Base-by-base conservation (phyloP, 2,797 vertebrate species). In the Emydoidea blandingii region DNA sequence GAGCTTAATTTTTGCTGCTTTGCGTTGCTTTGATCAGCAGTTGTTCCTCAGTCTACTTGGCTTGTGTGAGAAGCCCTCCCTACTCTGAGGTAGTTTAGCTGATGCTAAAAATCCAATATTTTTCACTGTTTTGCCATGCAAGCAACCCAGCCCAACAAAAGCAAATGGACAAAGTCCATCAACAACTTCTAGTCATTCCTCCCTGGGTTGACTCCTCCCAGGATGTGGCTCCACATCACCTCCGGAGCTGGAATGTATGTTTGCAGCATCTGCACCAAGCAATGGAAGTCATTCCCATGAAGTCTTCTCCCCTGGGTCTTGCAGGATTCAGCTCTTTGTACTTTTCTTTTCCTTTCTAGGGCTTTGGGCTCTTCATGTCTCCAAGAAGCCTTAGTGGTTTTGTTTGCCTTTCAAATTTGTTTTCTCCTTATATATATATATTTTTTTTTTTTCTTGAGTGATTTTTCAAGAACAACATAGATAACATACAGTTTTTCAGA, bases 1-100 rank as follows among this genome's bases (percentile, higher is more conserved):
- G 85, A 91, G 62, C 56, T 68, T 89, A 85, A 94, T 96, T 95
- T 53, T 27, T 88, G 87, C 83, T 81, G 9, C 12, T 93, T 95
- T 97, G 44, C 90, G 49, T 74, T 91, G 54, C 83, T 95, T 94
- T 93, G 92, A 94, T 97, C 94, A 86, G 52, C 91, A 88, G 72
- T 89, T 79, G 65, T 87, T 85, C 90, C 53, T 91, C 37, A 52
- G 85, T 95, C 95, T 94, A 52, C 83, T 91, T 2, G 1, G 93
- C 81, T 94, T 93, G 41, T 82, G 37, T 68, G 82, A 52, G 16
- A 68, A 76, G 29, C 72, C 78, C 79, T 81, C 81, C 27, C 65
- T 81, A 82, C 52, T 62, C 19, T 90, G 56, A 94, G 95, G 53
- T n/a, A 79, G 68, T 91, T 88, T 92, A 79, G 68, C 59, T 83